A percentile compares a stretch with the other conserved stretches of the same genome.
Evolutionary conservation across 2,113 vertebrate genomes (phyloP).

Genomic region (Indicator indicator): DNA sequence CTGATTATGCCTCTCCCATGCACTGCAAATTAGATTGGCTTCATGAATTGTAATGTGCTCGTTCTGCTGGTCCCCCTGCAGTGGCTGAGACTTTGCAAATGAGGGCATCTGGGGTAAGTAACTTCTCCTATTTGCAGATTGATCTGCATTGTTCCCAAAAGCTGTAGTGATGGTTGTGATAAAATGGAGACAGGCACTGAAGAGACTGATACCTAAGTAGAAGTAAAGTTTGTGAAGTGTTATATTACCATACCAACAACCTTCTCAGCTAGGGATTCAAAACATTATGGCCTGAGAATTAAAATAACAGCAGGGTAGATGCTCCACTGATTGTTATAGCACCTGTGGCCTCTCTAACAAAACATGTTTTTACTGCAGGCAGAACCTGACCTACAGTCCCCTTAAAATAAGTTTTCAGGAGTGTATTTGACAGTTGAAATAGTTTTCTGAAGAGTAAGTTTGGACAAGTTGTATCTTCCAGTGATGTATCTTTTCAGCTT

Average conservation of each 20-base stretch:
- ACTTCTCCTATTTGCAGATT: background rate
- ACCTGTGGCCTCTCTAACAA: background rate
- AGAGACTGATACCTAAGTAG: background rate
- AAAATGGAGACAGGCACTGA: background rate
- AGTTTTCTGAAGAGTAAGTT: background rate
- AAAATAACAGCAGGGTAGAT: rapidly evolving
- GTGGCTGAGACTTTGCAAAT: rapidly evolving
- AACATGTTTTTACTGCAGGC: background rate
- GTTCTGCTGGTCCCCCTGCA: rapidly evolving
- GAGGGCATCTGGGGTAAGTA: rapidly evolving
- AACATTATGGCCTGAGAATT: background rate
- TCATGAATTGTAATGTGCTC: background rate
- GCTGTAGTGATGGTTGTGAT: rapidly evolving
- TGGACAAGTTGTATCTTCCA: background rate
- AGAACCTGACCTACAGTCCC: background rate
- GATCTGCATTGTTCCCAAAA: rapidly evolving
- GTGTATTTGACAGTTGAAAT: background rate
- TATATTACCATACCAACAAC: background rate
- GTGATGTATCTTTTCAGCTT: background rate
- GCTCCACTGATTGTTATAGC: background rate
- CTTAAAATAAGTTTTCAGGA: background rate
- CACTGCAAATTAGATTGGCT: background rate
- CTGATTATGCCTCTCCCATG: background rate
- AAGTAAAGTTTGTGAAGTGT: background rate
- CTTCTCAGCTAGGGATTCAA: background rate